phyloP scores from a whole-genome alignment of 2,888 invertebrate genomes.

The Anagyrus pseudococci region DNA sequence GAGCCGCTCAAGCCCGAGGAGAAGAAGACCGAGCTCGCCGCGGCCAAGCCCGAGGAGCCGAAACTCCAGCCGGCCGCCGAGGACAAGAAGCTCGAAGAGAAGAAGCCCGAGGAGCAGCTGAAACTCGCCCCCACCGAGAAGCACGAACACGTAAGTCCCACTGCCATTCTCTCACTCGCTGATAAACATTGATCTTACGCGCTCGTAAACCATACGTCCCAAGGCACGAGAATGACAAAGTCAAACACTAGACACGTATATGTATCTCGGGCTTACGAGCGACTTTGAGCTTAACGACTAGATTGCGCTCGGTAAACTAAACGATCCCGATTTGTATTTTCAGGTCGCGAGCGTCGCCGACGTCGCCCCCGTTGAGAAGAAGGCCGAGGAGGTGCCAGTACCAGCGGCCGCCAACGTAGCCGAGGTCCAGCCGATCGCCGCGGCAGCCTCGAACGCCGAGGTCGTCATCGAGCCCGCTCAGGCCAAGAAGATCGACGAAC shows the following conservation, averaged over 20 bases:
- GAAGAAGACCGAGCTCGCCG: constrained; percentile 29
- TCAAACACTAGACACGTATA: no score
- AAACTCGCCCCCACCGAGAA: constrained; percentile 28
- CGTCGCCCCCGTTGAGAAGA: constrained; percentile 10
- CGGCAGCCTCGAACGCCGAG: constrained; percentile 5
- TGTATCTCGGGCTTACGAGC: no score
- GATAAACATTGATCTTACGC: no score
- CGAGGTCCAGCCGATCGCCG: constrained; percentile 5
- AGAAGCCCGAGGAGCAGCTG: constrained; percentile 39
- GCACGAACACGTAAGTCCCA: constrained; percentile 20
- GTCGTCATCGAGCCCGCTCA: constrained; percentile 33
- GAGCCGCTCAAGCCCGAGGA: constrained; percentile 31
- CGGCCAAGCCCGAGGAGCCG: constrained; percentile 21
- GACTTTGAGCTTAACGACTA: no score
- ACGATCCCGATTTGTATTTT: no score
- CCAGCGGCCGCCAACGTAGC: neutral
- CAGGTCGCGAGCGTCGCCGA: no score
- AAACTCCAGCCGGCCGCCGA: no score
- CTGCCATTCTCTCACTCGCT: no score
- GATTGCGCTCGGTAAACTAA: no score
- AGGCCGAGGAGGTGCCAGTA: constrained; percentile 1
- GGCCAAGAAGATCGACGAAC: constrained; percentile 36
- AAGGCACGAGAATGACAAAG: no score
- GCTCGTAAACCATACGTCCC: no score
- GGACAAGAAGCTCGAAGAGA: constrained; percentile 34